Evolutionary conservation across 2,888 invertebrate species (phyloP), one percentile per base, ranked within the genome.

Genomic region (Caprella mutica): DNA sequence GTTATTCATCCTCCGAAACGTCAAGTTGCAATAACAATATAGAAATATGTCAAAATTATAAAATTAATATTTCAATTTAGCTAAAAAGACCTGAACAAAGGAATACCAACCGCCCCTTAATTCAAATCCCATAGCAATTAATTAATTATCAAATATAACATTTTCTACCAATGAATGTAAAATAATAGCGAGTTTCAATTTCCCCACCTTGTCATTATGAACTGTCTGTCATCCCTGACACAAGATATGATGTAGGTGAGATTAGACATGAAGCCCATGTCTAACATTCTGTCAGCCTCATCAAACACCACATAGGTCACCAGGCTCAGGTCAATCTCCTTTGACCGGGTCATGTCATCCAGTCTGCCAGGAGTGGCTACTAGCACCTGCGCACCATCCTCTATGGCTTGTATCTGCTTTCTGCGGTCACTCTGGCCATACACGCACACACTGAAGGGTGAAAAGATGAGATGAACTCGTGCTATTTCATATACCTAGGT

Each of bases 331-430:
- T 85, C 80, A n/a, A 93, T 75, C 50, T 51, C 46, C 50, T 74
- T 79, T 9, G 81, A 79, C 71, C 80, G 75, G 0, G 88, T 80
- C n/a, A 96, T 77, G 75, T 96, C 94, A 72, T 91, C 91, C 0
- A 96, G 77, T 54, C 94, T 78, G 2, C 94, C 94, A 0, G 94
- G 94, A 1, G 94, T 96, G 5, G 93, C 94, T 67, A 96, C 92
- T 0, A 94, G 84, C 61, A 96, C 92, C 72, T 94, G 89, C 0
- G 90, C 88, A n/a, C 91, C 93, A 65, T 78, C 77, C 1, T 79
- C 75, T 1, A 91, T 80, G 6, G 76, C 74, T 58, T 79, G 78
- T 5, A 92, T 82, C 75, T 96, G 94, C 52, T 84, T 81, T 33
- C 79, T 77, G 0, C 92, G 78, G 71, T 80, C 82, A 0, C 85